phyloP scores from a whole-genome alignment of 2,797 vertebrate genomes.

The Semotilus atromaculatus region DNA sequence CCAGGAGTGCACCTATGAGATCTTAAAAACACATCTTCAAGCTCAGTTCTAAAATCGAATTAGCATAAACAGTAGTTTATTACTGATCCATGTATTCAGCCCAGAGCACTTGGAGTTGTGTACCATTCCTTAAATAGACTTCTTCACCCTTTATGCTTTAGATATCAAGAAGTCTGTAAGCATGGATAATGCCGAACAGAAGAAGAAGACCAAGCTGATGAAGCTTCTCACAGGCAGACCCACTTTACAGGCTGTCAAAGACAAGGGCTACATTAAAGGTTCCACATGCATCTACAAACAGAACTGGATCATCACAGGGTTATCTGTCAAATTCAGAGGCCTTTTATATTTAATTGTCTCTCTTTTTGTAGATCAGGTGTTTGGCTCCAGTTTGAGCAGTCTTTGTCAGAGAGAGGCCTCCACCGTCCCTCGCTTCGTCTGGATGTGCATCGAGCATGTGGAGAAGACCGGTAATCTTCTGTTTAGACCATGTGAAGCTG shows the following conservation, averaged over 20 bases:
- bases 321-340: neutral
- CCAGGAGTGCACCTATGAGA: neutral
- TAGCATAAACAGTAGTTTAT: too few relatives aligned
- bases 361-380: conserved; percentile 81
- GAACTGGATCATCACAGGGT: neutral
- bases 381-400: conserved; percentile 84
- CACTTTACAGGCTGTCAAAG: conserved; percentile 85
- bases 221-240: conserved; percentile 87
- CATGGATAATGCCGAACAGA: conserved; percentile 84
- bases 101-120: neutral
- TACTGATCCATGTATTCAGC: neutral
- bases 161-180: conserved; percentile 78
- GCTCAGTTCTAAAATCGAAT: too few relatives aligned
- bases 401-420: conserved; percentile 85
- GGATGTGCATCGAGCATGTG: conserved; percentile 85
- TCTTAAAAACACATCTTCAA: neutral
- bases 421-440: conserved; percentile 85
- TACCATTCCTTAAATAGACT: neutral
- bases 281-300: conserved; percentile 30
- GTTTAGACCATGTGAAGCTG: neutral
- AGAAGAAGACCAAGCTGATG: conserved; percentile 87
- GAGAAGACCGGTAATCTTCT: conserved; percentile 80
- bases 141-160: conserved; percentile 52
- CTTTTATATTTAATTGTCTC: neutral
- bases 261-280: conserved; percentile 91